phyloP scores from a whole-genome alignment of 2,888 invertebrate species.

The Chalcis sispes region DNA sequence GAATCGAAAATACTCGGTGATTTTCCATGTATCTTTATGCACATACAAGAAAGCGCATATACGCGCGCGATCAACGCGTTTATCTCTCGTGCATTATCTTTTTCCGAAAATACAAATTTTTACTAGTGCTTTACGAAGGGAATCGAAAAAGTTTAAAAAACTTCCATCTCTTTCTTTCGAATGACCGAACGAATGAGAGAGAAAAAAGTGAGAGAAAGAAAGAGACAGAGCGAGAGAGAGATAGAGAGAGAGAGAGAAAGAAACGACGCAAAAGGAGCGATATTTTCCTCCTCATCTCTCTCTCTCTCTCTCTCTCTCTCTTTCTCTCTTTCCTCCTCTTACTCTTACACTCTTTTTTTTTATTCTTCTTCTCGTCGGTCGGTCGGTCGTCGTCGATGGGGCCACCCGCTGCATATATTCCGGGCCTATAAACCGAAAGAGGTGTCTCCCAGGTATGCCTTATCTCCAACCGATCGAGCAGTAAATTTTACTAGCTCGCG shows the following conservation, averaged over 20 bases:
- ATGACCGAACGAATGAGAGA: conserved; percentile 1
- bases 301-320: conserved; percentile 41
- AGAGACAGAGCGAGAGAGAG: too few species aligned
- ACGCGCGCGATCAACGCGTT: background rate
- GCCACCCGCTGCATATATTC: conserved; percentile 67
- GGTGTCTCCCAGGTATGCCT: conserved; percentile 75
- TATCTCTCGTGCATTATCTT: conserved; percentile 50
- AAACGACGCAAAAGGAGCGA: conserved; percentile 28
- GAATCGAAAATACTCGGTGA: too few species aligned
- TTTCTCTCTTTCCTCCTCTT: conserved; percentile 16
- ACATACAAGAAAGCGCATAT: too few species aligned
- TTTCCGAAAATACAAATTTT: conserved; percentile 55
- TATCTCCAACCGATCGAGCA: conserved; percentile 71
- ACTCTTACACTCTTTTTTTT: too few species aligned
- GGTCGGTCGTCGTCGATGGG: conserved; percentile 56
- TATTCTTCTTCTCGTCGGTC: background rate
- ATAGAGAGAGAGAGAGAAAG: conserved; percentile 32
- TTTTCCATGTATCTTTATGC: conserved; percentile 34
- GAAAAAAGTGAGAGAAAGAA: background rate
- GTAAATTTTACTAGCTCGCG: conserved; percentile 68
- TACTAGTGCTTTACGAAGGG: too few species aligned
- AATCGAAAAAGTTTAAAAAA: too few species aligned
- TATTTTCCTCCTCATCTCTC: conserved; percentile 42
- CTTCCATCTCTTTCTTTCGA: conserved; percentile 2
- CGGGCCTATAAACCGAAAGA: conserved; percentile 73